Evolutionary conservation across 2,113 vertebrate species (phyloP).

Genomic region (Fulica atra): DNA sequence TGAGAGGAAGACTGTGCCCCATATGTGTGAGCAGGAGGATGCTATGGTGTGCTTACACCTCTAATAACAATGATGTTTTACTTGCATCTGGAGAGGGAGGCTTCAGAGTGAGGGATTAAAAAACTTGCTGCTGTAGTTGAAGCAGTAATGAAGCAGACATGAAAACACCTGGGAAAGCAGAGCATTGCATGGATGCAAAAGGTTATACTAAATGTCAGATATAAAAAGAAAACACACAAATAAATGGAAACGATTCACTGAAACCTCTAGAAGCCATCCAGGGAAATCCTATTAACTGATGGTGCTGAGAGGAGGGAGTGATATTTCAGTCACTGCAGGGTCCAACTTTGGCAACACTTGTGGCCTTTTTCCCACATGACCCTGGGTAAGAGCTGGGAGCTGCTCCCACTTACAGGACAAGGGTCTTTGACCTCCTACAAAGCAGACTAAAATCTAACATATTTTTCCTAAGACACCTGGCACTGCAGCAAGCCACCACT

Average conservation of each 20-base stretch:
- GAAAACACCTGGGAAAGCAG: accelerated
- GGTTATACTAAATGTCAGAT: slow-evolving; percentile 3
- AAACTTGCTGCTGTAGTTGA: neutral
- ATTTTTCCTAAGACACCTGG: neutral
- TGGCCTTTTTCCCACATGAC: neutral
- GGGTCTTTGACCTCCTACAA: neutral
- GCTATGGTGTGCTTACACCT: neutral
- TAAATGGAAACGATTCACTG: neutral
- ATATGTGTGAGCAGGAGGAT: neutral
- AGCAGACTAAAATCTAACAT: neutral
- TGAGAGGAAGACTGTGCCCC: slow-evolving; percentile 34
- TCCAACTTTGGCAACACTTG: neutral
- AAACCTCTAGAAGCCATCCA: neutral
- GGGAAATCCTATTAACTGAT: neutral
- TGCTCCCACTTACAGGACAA: neutral
- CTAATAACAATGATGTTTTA: neutral
- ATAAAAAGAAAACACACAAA: neutral
- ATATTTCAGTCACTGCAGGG: neutral
- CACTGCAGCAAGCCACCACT: neutral
- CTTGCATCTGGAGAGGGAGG: neutral
- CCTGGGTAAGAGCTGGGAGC: neutral
- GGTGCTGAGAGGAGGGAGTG: neutral
- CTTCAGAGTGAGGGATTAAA: neutral
- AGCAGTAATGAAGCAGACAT: neutral
- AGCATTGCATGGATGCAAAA: neutral